A percentile compares a stretch with the other conserved stretches of the same genome.
phyloP scores from a whole-genome alignment of 64 coral and sea anemone species.

The Cladopsammia gracilis region DNA sequence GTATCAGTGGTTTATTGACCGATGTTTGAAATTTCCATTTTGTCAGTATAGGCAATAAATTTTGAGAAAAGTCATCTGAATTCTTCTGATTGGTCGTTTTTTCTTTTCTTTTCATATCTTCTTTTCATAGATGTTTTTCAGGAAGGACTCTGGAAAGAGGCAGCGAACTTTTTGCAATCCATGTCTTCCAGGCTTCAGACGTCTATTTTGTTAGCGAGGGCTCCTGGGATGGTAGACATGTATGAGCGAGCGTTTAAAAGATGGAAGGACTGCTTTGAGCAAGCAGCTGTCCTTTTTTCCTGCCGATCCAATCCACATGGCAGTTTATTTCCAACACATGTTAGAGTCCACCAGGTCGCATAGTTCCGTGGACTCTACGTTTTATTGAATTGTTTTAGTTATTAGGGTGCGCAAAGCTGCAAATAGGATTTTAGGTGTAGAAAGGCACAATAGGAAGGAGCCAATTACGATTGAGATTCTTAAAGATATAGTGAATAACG shows the following conservation, averaged over 20 bases:
- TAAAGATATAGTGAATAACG: constrained; percentile 4
- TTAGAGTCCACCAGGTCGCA: constrained; percentile 42
- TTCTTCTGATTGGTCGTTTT: not conserved
- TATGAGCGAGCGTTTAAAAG: constrained; percentile 48
- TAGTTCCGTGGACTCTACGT: constrained; percentile 48
- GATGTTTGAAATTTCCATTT: no score
- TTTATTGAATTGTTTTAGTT: constrained; percentile 42
- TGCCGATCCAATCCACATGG: constrained; percentile 40
- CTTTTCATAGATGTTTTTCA: constrained; percentile 36
- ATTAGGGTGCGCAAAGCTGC: not conserved
- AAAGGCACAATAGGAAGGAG: constrained; percentile 47
- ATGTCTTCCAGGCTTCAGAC: constrained; percentile 27
- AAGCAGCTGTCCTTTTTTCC: constrained; percentile 28
- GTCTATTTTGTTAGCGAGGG: constrained; percentile 50
- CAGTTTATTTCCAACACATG: constrained; percentile 54
- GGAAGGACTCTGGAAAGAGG: constrained; percentile 45
- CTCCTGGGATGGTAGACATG: constrained; percentile 23
- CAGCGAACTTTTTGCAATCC: not conserved
- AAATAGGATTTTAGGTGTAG: constrained; percentile 21
- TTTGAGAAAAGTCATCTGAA: no score
- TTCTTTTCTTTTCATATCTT: not conserved
- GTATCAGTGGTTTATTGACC: not conserved
- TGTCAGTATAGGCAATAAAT: no score
- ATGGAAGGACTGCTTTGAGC: constrained; percentile 28
- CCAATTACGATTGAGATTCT: constrained; percentile 37